Percentiles rank a stretch among this genome's conserved stretches.
Evolutionary conservation across 2,113 vertebrate species (phyloP).

Genomic region (Herpailurus yagouaroundi): DNA sequence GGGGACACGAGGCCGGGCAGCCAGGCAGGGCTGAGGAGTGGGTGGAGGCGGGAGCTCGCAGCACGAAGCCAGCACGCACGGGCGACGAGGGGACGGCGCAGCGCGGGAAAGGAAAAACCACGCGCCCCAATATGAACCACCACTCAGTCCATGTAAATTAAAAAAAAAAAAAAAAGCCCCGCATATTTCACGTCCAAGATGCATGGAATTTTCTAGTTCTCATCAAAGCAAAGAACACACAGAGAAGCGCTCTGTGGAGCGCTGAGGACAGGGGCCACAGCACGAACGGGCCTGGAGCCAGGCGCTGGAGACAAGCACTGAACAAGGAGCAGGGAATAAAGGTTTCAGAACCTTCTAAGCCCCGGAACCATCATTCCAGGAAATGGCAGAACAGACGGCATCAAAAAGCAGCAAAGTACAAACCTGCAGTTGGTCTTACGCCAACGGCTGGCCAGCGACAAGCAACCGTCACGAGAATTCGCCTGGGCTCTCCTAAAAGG

Average conservation of each 20-base stretch:
- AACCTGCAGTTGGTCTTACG: neutral
- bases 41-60: neutral
- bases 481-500: too few species aligned
- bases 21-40: rapidly evolving
- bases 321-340: neutral
- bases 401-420: neutral
- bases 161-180: neutral
- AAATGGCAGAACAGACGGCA: neutral
- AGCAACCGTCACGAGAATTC: rapidly evolving
- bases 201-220: neutral
- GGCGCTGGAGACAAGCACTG: neutral
- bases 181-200: rapidly evolving
- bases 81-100: neutral
- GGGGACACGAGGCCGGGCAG: rapidly evolving
- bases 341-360: neutral
- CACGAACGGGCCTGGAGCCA: rapidly evolving
- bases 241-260: neutral
- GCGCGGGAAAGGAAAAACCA: neutral
- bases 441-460: rapidly evolving
- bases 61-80: too few species aligned
- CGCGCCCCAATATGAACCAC: neutral
- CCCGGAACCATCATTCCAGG: too few species aligned
- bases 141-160: neutral
- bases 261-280: rapidly evolving
- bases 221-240: neutral